Base-by-base conservation (phyloP, 2,888 invertebrate species). In the Diadegma fenestrale region DNA sequence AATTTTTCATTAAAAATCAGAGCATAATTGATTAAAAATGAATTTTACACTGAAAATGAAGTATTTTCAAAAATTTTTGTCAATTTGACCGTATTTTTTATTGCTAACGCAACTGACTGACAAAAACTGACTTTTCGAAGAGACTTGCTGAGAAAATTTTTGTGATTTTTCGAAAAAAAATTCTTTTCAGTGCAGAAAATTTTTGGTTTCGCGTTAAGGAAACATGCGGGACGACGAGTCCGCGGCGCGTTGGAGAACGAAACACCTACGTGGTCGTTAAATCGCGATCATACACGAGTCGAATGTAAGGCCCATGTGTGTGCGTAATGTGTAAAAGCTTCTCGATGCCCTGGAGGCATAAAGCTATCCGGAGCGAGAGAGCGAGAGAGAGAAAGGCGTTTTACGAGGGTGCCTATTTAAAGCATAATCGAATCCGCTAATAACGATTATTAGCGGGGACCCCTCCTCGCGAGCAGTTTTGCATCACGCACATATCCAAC, bases 361-460 rank as follows among this genome's bases (percentile, higher is more conserved):
- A 68, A 78, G 54, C 58, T 54, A 68, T n/a, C n/a, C 26, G n/a
- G 54, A 58, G 58, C 43, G 58, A 33, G 19, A 17, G 54, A 61
- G 77, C 51, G 61, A 48, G 51, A 33, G 64, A 51, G 51, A 71
- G 37, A 33, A 26, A 51, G 41, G 79, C 82, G 76, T 86, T 89
- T 89, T 88, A 89, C 87, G 89, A 88, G 88, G 86, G 78, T 79
- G 87, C 86, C 88, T 86, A 89, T 89, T 89, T 88, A 82, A 89
- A 87, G 89, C 88, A 87, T 89, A 89, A 89, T 58, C 58, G 58
- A 58, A 58, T 89, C 76, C 76, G 85, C 88, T 89, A 88, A 88
- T 89, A 86, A 83, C 79, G 87, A 88, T 88, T 88, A 89, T 89
- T 89, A 89, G 87, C 76, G 63, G 75, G 72, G 69, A 86, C 78